Conservation (phyloP, 2,113 vertebrate species). For the Egretta garzetta region DNA sequence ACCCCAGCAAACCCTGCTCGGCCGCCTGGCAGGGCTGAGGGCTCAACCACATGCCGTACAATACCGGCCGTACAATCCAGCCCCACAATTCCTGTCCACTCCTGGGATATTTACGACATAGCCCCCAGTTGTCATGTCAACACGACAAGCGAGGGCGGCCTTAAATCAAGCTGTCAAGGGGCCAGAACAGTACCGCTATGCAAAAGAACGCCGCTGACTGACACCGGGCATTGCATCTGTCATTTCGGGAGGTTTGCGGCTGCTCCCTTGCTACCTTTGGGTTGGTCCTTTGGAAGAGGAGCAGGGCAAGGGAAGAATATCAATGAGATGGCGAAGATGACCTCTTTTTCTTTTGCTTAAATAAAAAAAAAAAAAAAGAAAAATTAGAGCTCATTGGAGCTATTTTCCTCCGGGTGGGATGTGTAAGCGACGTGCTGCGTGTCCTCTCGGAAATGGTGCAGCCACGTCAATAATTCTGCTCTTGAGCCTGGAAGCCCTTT, state of each 20-base stretch:
- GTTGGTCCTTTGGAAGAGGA: not conserved
- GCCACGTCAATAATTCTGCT: not conserved
- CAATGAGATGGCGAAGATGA: conserved; percentile 30
- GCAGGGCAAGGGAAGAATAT: conserved; percentile 43
- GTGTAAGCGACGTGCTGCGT: not conserved
- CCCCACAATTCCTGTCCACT: conserved; percentile 73
- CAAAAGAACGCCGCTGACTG: conserved; percentile 62
- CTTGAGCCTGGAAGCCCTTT: not conserved
- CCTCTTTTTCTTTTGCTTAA: not conserved
- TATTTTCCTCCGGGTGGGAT: not conserved
- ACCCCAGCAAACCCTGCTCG: conserved; percentile 1
- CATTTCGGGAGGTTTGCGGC: conserved; percentile 20
- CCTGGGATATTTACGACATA: conserved; percentile 78
- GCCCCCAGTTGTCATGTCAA: conserved; percentile 80
- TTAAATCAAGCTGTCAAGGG: conserved; percentile 76
- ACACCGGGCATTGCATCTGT: conserved; percentile 65
- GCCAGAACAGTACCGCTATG: conserved; percentile 50
- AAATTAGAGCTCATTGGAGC: not conserved
- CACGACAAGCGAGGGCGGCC: conserved; percentile 40
- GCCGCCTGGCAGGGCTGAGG: conserved; percentile 13
- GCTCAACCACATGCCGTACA: conserved; percentile 74
- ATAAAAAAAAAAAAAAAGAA: not conserved
- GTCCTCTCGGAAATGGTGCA: not conserved
- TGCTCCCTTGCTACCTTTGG: not conserved
- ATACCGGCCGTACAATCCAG: conserved; percentile 71